A percentile compares a stretch with the other conserved stretches of the same genome.
Conservation (phyloP, 2,888 invertebrate species). For the Nephrotoma guestfalica region DNA sequence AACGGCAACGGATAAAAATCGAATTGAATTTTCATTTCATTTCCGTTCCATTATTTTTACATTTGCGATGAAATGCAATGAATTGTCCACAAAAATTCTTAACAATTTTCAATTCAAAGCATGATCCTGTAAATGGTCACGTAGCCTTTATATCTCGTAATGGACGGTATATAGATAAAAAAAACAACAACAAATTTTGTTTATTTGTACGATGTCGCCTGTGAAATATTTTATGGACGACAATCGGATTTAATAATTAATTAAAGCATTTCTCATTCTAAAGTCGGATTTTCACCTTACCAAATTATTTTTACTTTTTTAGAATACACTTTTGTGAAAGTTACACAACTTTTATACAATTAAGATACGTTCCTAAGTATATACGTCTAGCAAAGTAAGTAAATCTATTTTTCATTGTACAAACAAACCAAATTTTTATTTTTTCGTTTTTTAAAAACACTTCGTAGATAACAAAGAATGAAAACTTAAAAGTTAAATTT, state of each 20-base stretch:
- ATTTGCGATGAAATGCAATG: neutral
- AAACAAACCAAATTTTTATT: neutral
- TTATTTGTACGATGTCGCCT: neutral
- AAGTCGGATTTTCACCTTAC: neutral
- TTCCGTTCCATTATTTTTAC: neutral
- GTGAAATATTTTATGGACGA: neutral
- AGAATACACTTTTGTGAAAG: neutral
- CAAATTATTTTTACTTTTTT: neutral
- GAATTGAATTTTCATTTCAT: neutral
- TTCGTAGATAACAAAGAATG: neutral
- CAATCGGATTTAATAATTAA: neutral
- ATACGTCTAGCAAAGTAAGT: neutral
- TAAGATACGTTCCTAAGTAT: neutral
- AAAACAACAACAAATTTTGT: neutral
- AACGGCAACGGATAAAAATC: neutral
- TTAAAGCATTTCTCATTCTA: neutral
- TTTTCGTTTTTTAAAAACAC: neutral
- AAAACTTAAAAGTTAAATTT: neutral
- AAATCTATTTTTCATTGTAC: neutral
- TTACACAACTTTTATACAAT: neutral
- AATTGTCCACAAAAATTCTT: neutral
- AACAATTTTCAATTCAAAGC: neutral
- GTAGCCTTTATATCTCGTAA: neutral
- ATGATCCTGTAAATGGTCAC: neutral
- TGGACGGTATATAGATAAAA: neutral